Evolutionary conservation across 2,888 invertebrate species (phyloP).

Genomic region (Atherix ibis): DNA sequence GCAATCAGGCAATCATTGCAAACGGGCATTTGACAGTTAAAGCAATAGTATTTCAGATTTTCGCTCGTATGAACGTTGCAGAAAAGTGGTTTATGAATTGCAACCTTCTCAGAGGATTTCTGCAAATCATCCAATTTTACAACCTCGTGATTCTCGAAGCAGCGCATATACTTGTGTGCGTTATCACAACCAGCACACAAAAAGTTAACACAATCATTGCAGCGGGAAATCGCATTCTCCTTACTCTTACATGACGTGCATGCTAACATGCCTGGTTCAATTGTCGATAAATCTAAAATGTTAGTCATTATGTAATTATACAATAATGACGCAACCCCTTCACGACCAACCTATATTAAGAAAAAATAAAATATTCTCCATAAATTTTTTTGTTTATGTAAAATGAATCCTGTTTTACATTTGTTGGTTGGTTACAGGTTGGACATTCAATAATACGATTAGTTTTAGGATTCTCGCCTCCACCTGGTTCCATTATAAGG

Average conservation of each 20-base stretch:
- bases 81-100: conserved; percentile 78
- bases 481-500: conserved; percentile 53
- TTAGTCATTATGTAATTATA: conserved; percentile 78
- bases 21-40: conserved; percentile 68
- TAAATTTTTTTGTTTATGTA: too few relatives aligned
- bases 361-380: conserved; percentile 1
- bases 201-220: conserved; percentile 88
- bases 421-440: conserved; percentile 72
- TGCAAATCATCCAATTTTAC: conserved; percentile 76
- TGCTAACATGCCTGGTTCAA: conserved; percentile 49
- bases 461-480: conserved; percentile 47
- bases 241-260: conserved; percentile 94
- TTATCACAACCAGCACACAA: conserved; percentile 87
- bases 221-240: conserved; percentile 84
- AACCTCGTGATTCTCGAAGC: conserved; percentile 89
- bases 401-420: too few relatives aligned
- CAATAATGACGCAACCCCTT: conserved; percentile 63
- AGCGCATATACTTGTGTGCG: conserved; percentile 92
- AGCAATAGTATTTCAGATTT: conserved; percentile 75
- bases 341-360: conserved; percentile 44
- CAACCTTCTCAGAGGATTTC: conserved; percentile 55
- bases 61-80: conserved; percentile 70
- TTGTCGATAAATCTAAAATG: conserved; percentile 65
- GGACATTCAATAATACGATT: conserved; percentile 57
- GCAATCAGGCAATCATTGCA: conserved; percentile 75